These are phyloP conservation scores for Poecilia gillii DNA, from an alignment of 2,797 vertebrate species.

Conservation along the genomic window DNA sequence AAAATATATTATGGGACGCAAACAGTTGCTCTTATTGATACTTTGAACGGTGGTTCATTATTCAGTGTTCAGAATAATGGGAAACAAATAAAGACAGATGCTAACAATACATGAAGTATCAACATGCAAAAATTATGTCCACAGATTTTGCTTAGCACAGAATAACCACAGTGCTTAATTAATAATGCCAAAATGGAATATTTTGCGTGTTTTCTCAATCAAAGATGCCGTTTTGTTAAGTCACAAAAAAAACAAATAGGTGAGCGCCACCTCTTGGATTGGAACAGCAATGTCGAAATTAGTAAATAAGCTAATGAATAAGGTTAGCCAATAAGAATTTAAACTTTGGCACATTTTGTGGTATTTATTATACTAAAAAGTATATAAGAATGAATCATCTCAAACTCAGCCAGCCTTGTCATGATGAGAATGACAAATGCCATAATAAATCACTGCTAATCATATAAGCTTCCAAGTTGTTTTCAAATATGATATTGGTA, in stretches of 20 bases:
- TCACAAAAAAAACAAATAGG: neutral
- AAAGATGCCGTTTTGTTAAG: neutral
- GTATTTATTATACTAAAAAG: neutral
- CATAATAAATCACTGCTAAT: neutral
- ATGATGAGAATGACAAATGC: neutral
- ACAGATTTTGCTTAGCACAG: neutral
- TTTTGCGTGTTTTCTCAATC: neutral
- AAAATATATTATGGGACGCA: slow-evolving; percentile 34
- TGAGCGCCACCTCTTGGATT: neutral
- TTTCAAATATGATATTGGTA: neutral
- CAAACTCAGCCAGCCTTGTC: neutral
- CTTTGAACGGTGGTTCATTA: slow-evolving; percentile 19
- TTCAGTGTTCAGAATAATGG: slow-evolving; percentile 40
- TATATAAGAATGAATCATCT: neutral
- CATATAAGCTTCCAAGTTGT: neutral
- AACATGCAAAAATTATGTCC: slow-evolving; percentile 1
- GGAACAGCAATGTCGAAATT: neutral
- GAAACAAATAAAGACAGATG: neutral
- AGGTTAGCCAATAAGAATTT: neutral
- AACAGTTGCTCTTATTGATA: slow-evolving; percentile 23
- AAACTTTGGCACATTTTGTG: neutral
- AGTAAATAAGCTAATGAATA: neutral
- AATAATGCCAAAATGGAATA: neutral
- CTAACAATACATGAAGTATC: neutral
- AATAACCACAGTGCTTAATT: neutral